Percentiles rank a stretch among this genome's conserved stretches.
Evolutionary conservation across 1,140 invertebrate genomes (phyloP).

Genomic region (Drosophila persimilis): DNA sequence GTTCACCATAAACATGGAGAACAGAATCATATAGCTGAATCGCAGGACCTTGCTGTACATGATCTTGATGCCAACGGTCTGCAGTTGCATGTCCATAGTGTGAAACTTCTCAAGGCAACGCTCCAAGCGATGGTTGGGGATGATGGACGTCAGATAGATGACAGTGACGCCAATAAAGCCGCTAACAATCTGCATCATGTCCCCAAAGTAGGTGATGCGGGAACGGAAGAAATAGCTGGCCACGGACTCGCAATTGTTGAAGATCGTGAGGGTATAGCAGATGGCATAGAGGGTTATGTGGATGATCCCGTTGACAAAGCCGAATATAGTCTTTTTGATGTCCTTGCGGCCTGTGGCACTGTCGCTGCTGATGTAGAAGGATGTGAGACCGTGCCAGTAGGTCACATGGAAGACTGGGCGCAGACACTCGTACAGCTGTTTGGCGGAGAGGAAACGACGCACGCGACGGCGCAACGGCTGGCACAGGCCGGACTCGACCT

Average conservation of each 20-base stretch:
- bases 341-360: slow-evolving; percentile 28
- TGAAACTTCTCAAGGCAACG: slow-evolving; percentile 64
- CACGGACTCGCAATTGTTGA: slow-evolving; percentile 72
- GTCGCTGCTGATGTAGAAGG: slow-evolving; percentile 59
- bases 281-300: slow-evolving; percentile 59
- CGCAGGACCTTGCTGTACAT: slow-evolving; percentile 77
- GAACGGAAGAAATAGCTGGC: slow-evolving; percentile 79
- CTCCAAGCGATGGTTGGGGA: slow-evolving; percentile 70
- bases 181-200: slow-evolving; percentile 75
- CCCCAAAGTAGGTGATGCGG: slow-evolving; percentile 71
- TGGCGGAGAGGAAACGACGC: slow-evolving; percentile 57
- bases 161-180: slow-evolving; percentile 79
- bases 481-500: slow-evolving; percentile 23
- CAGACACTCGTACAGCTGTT: slow-evolving; percentile 68
- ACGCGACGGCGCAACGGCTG: slow-evolving; percentile 48
- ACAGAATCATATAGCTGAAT: slow-evolving; percentile 62
- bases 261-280: slow-evolving; percentile 65
- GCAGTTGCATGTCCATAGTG: slow-evolving; percentile 66
- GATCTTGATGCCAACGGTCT: slow-evolving; percentile 72
- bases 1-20: slow-evolving; percentile 60
- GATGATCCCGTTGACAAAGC: slow-evolving; percentile 61
- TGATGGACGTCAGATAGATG: slow-evolving; percentile 71
- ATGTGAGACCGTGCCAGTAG: slow-evolving; percentile 65
- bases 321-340: slow-evolving; percentile 65
- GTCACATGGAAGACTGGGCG: slow-evolving; percentile 69